phyloP scores from a whole-genome alignment of 1,140 invertebrate genomes.

The Heliconius hermathena region DNA sequence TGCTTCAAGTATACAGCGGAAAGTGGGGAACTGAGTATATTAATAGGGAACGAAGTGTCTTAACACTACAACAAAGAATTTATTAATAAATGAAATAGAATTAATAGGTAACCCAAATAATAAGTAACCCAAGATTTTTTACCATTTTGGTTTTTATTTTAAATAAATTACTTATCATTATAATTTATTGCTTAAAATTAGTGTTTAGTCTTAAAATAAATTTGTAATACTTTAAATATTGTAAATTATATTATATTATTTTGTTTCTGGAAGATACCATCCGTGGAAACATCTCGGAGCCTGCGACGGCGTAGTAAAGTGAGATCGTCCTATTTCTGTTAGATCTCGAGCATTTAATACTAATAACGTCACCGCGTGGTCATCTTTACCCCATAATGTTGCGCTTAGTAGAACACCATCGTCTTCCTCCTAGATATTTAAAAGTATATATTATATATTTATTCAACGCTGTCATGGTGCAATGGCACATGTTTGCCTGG shows the following conservation, averaged over 20 bases:
- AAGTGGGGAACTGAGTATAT: no score
- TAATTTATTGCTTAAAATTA: no score
- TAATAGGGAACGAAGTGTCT: no score
- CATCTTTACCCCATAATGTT: constrained; percentile 25
- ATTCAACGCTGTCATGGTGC: no score
- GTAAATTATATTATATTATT: neutral
- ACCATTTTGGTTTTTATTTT: no score
- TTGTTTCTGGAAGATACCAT: constrained; percentile 80
- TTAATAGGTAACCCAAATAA: no score
- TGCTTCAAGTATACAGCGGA: no score
- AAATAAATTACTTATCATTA: no score
- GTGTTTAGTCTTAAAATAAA: neutral
- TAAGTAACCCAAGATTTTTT: no score
- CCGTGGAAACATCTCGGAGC: constrained; percentile 91
- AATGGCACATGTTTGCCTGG: no score
- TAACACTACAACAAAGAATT: no score
- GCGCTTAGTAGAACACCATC: constrained; percentile 31
- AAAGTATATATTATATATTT: neutral
- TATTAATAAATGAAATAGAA: no score
- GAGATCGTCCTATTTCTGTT: constrained; percentile 85
- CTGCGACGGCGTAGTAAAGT: constrained; percentile 86
- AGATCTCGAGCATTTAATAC: constrained; percentile 51
- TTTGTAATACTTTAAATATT: neutral
- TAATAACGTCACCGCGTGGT: constrained; percentile 27
- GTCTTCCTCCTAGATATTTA: constrained; percentile 26